Conservation (phyloP, 2,113 vertebrate genomes). For the Brienomyrus longianalis region DNA sequence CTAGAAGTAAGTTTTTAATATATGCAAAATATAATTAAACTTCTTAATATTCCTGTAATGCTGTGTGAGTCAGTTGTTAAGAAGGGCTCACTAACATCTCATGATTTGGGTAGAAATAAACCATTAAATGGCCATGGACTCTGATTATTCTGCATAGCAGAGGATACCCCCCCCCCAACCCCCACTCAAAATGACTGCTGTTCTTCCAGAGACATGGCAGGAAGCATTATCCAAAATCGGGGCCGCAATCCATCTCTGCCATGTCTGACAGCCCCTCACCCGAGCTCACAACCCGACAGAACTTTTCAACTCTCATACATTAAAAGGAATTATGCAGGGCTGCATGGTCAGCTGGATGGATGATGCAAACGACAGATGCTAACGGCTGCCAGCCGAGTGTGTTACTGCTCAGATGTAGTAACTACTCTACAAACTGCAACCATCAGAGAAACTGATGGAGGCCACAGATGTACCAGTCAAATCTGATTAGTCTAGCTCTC, state of each 20-base stretch:
- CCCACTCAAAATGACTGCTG: not conserved
- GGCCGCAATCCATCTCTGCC: conserved; percentile 9
- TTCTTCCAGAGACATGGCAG: not conserved
- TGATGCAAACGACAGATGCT: conserved; percentile 46
- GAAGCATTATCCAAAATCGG: not conserved
- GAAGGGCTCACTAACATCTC: not conserved
- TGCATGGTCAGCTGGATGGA: conserved; percentile 48
- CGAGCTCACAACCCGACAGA: conserved; percentile 14
- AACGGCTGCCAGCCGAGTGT: conserved; percentile 37
- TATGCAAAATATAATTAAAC: conserved; percentile 9
- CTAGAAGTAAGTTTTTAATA: not conserved
- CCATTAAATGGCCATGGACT: not conserved
- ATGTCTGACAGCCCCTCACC: not conserved
- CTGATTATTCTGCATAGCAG: not conserved
- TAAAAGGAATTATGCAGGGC: conserved; percentile 57
- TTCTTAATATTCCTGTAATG: not conserved
- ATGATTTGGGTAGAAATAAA: not conserved
- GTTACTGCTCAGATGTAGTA: not conserved
- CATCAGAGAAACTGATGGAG: conserved; percentile 41
- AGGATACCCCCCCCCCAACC: not conserved
- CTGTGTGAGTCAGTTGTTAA: conserved; percentile 1
- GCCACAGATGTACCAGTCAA: conserved; percentile 36
- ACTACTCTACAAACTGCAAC: conserved; percentile 34
- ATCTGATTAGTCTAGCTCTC: conserved; percentile 40
- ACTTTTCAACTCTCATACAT: conserved; percentile 46